phyloP scores from a whole-genome alignment of 2,888 invertebrate genomes.

The Tetrapedia diversipes region DNA sequence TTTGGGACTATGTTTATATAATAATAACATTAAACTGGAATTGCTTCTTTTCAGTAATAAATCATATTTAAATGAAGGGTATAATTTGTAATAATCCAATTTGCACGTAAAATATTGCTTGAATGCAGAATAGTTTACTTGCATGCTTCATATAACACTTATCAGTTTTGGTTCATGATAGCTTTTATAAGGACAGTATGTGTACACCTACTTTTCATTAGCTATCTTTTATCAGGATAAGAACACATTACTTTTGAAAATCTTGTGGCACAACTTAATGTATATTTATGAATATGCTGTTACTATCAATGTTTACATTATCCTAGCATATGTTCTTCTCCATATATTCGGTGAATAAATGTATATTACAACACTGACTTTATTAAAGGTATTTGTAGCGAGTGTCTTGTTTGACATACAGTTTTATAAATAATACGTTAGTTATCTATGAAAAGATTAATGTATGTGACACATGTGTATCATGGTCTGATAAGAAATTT shows the following conservation, averaged over 20 bases:
- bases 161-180: slow-evolving; percentile 33
- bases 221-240: slow-evolving; percentile 19
- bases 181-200: slow-evolving; percentile 20
- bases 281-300: slow-evolving; percentile 8
- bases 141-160: slow-evolving; percentile 47
- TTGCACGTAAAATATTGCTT: slow-evolving; percentile 48
- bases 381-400: slow-evolving; percentile 13
- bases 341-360: slow-evolving; percentile 16
- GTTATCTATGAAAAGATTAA: slow-evolving; percentile 20
- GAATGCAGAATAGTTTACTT: slow-evolving; percentile 41
- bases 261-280: slow-evolving; percentile 17
- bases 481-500: slow-evolving; percentile 4
- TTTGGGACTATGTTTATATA: slow-evolving; percentile 23
- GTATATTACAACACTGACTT: slow-evolving; percentile 22
- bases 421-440: slow-evolving; percentile 13
- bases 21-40: background rate
- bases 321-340: slow-evolving; percentile 14
- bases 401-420: slow-evolving; percentile 1
- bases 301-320: slow-evolving; percentile 11
- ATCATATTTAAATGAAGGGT: slow-evolving; percentile 12
- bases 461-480: background rate
- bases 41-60: slow-evolving; percentile 7
- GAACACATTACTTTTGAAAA: slow-evolving; percentile 7
- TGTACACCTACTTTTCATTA: slow-evolving; percentile 27
- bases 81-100: slow-evolving; percentile 24